Base-by-base conservation (phyloP, 2,113 vertebrate genomes). In the Barnardius zonarius region DNA sequence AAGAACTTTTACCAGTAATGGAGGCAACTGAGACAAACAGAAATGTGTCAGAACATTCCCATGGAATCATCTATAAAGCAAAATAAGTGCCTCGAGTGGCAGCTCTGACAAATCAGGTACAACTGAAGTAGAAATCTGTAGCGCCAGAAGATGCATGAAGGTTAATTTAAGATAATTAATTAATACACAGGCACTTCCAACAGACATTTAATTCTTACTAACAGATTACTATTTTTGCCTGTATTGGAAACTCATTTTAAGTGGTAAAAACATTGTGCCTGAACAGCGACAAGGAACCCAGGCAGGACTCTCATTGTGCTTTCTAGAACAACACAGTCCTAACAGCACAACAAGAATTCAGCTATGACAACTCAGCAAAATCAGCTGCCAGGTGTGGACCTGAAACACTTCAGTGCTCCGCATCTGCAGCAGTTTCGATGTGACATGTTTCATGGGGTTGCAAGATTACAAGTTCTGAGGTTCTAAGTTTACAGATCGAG, bases 371-470 rank as follows among this genome's bases (percentile, higher is more conserved):
- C 43, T 62, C 61, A 44, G 67, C 61, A 83, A 86, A 74, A 82
- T 4, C 22, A n/a, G 30, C 37, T 76, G 35, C 59, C 57, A 77
- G 52, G 64, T 28, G 73, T 27, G 28, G 16, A 63, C 54, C 31
- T 11, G 1, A 74, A 44, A 59, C 12, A 14, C 23, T 46, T 46
- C 39, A 55, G 52, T 2, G 2, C 13, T 39, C 31, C 48, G 31
- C 33, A 77, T 12, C 66, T 33, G 49, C 84, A 49, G 61, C 41
- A 49, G 52, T 80, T 82, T 55, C 5, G 1, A 46, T 5, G 6
- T 3, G 43, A 75, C 52, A 39, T 1, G 0, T 5, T 49, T 54
- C 31, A 20, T 3, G 24, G 17, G 17, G 18, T 48, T 54, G 0
- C 11, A 49, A 33, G 15, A 43, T 28, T 5, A n/a, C 1, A 55